Base-by-base conservation (phyloP, 2,888 invertebrate genomes). In the Deroplatys truncata region DNA sequence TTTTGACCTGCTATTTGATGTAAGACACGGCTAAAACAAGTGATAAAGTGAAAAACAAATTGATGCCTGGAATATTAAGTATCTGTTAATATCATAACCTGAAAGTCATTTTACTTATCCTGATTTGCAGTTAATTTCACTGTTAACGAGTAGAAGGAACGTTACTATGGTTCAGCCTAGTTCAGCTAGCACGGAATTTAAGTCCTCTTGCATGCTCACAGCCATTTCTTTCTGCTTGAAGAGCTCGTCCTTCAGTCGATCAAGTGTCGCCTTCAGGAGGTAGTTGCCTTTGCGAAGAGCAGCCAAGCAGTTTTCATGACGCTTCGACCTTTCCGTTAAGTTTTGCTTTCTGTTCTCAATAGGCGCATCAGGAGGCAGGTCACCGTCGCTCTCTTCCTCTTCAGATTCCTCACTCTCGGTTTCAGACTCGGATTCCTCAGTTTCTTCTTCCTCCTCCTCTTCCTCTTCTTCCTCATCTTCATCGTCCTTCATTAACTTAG, bases 231-330 rank as follows among this genome's bases (percentile, higher is more conserved):
- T 96, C 92, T 98, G 97, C 92, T 97, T 97, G 89, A 96, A 95
- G 85, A 98, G 95, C 92, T 98, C 97, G 93, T 98, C 98, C 93
- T 98, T 97, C 90, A 98, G 94, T 92, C 97, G 95, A 93, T 98
- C 98, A 0, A 98, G 97, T 92, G 98, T 98, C 0, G 98, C 97
- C 94, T 98, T 97, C 20, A 98, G 94, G 91, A 98, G 94, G 91
- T 97, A 97, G 92, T 98, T 98, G 91, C 98, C 98, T 92, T 98
- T 98, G 93, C 97, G 98, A 92, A 98, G 94, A 0, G 97, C 97
- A 83, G 96, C 95, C 16, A 98, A 94, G 91, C 97, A 95, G 86
- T 96, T 96, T 93, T 98, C 98, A 93, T 98, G 97, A 88, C 96
- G 95, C 92, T 97, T 97, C 3, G 96, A 92, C 91, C 92, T 91